Evolutionary conservation across 35 echinoderm and acorn worm genomes (phyloP).

Genomic region (Stichopus chloronotus): DNA sequence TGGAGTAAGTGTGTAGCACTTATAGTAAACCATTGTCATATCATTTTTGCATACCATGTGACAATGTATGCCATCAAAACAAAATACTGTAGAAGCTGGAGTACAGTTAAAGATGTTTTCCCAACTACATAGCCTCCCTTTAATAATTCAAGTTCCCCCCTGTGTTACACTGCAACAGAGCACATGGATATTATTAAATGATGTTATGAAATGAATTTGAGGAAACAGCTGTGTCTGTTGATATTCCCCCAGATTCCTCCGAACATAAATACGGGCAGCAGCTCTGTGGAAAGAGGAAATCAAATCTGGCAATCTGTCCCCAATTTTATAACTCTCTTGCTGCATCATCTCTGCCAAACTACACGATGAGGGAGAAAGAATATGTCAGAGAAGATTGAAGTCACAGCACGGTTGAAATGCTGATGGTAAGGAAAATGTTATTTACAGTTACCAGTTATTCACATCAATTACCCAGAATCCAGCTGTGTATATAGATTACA

Average conservation of each 20-base stretch:
- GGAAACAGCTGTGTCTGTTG: conserved; percentile 44
- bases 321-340: conserved; percentile 36
- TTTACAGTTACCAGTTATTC: conserved; percentile 40
- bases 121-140: no score
- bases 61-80: no score
- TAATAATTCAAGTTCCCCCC: no score
- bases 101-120: no score
- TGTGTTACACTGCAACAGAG: no score
- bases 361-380: background rate
- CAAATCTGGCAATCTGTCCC: conserved; percentile 48
- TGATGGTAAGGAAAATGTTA: conserved; percentile 1
- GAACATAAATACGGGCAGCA: conserved; percentile 16
- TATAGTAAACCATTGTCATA: no score
- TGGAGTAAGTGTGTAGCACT: no score
- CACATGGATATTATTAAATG: background rate
- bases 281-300: conserved; percentile 34
- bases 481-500: background rate
- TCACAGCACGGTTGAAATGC: background rate
- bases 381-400: background rate
- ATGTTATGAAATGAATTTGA: conserved; percentile 18
- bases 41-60: no score
- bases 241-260: conserved; percentile 15
- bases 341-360: background rate
- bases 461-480: conserved; percentile 39
- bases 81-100: no score